Percentiles rank a stretch among this genome's conserved stretches.
These are phyloP conservation scores for Psilopogon haemacephalus DNA, from an alignment of 2,113 vertebrate species.

Conservation along the genomic window DNA sequence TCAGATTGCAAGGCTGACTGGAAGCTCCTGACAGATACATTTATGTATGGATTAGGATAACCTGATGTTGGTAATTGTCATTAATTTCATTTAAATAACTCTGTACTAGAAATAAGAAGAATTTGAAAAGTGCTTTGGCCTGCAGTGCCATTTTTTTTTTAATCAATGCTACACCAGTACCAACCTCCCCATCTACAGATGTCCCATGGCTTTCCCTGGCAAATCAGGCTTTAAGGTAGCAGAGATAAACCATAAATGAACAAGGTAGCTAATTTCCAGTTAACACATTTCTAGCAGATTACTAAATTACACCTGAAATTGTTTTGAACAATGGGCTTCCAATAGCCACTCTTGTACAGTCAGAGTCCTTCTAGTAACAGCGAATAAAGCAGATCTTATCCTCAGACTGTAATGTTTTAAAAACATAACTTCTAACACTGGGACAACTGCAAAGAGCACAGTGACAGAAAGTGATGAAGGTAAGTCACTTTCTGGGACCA, in stretches of 20 bases:
- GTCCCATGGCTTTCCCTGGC: background rate
- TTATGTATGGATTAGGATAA: background rate
- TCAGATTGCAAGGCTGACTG: background rate
- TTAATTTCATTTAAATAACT: background rate
- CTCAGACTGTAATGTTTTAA: background rate
- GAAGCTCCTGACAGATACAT: background rate
- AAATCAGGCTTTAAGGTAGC: background rate
- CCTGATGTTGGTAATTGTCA: background rate
- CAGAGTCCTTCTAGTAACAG: background rate
- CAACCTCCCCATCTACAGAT: background rate
- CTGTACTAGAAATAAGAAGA: background rate
- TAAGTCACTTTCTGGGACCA: background rate
- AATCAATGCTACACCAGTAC: background rate
- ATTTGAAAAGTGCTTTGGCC: background rate
- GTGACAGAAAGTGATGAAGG: background rate
- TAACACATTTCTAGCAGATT: too few relatives aligned
- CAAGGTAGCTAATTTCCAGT: background rate
- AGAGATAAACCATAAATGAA: background rate
- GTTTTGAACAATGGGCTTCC: background rate
- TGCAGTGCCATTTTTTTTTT: background rate
- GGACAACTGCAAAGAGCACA: background rate
- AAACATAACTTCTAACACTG: background rate
- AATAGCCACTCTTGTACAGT: background rate
- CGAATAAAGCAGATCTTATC: background rate
- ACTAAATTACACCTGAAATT: background rate